These are phyloP conservation scores for Pelagia noctiluca DNA, from an alignment of 30 jellyfish, hydroid and myxozoan genomes.

Conservation along the genomic window DNA sequence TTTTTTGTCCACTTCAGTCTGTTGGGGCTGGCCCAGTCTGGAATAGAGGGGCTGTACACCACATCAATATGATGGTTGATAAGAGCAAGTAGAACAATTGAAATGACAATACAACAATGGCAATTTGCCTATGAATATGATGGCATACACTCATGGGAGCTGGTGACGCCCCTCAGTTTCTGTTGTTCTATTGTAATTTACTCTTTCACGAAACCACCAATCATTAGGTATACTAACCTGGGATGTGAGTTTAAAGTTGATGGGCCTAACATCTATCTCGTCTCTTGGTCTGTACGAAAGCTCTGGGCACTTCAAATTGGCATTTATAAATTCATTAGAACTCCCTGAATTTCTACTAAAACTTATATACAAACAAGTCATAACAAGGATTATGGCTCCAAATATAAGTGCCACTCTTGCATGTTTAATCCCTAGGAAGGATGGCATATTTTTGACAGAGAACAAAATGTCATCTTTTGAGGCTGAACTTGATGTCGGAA, in stretches of 20 bases:
- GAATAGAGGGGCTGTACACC: too few species aligned
- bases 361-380: conserved; percentile 50
- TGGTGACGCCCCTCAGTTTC: too few species aligned
- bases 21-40: too few species aligned
- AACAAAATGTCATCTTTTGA: conserved; percentile 31
- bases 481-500: conserved; percentile 27
- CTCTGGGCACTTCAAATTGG: conserved; percentile 37
- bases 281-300: conserved; percentile 55
- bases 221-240: conserved; percentile 27
- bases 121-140: too few species aligned
- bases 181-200: too few species aligned
- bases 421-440: conserved; percentile 42
- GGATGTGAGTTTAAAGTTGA: not conserved
- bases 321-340: not conserved
- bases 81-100: too few species aligned
- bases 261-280: conserved; percentile 35
- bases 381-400: not conserved
- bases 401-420: conserved; percentile 58
- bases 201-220: not conserved
- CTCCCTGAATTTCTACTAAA: conserved; percentile 10
- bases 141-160: too few species aligned
- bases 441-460: conserved; percentile 16
- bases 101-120: too few species aligned
- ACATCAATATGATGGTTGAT: too few species aligned
- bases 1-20: too few species aligned